Evolutionary conservation across 2,888 invertebrate species (phyloP).

Genomic region (Drosophila rubida): DNA sequence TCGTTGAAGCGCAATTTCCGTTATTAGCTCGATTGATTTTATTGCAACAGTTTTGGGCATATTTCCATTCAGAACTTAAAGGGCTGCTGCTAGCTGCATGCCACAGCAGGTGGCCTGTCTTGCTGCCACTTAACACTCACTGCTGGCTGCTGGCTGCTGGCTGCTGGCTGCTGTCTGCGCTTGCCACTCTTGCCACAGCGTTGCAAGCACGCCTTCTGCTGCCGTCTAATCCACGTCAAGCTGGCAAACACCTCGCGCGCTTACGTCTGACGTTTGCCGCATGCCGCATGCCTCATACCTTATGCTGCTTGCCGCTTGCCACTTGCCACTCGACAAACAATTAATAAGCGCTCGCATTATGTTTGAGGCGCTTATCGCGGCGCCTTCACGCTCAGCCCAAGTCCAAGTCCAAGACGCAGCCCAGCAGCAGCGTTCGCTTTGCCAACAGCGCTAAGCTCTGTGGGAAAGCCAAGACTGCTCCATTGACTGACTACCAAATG

Average conservation of each 20-base stretch:
- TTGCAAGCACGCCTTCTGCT: slow-evolving; percentile 1
- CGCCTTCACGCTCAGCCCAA: slow-evolving; percentile 60
- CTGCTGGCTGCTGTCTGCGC: neutral
- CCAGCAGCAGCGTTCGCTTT: slow-evolving; percentile 16
- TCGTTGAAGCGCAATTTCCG: slow-evolving; percentile 63
- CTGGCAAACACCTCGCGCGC: slow-evolving; percentile 61
- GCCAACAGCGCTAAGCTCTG: slow-evolving; percentile 12
- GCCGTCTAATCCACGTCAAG: slow-evolving; percentile 51
- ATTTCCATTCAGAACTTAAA: slow-evolving; percentile 45
- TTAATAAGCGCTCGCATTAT: slow-evolving; percentile 76
- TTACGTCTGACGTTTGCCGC: neutral
- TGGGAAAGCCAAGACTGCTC: neutral
- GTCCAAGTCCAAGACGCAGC: neutral
- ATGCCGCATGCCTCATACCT: neutral
- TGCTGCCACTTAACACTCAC: slow-evolving; percentile 19
- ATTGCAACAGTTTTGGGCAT: slow-evolving; percentile 52
- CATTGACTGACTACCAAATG: slow-evolving; percentile 3
- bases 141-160: neutral
- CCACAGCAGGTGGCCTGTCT: slow-evolving; percentile 39
- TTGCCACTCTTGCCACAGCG: neutral
- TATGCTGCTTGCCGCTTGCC: slow-evolving; percentile 24
- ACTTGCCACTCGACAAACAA: slow-evolving; percentile 66
- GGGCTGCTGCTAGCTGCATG: slow-evolving; percentile 14
- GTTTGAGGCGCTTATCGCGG: slow-evolving; percentile 74
- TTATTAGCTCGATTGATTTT: slow-evolving; percentile 79